Conservation (phyloP, 2,888 invertebrate species). For the Hydrotaea cyrtoneurina region DNA sequence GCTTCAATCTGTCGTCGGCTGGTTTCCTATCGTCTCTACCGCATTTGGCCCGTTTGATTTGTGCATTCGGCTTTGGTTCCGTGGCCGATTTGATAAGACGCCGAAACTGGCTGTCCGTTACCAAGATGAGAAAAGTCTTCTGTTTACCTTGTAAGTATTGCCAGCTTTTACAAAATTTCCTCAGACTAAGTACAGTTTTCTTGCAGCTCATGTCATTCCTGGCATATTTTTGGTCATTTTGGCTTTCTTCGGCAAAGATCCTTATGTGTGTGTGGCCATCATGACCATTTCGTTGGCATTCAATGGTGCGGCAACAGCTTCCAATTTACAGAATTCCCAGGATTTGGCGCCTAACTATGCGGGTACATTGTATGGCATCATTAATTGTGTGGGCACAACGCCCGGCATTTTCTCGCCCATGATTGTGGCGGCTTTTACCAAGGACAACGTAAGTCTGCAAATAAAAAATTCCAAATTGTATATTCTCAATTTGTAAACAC, state of each 20-base stretch:
- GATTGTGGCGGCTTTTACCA: slow-evolving; percentile 83
- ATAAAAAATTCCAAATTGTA: too few species aligned
- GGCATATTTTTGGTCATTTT: slow-evolving; percentile 82
- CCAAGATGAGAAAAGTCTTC: slow-evolving; percentile 85
- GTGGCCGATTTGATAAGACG: slow-evolving; percentile 85
- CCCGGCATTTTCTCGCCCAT: slow-evolving; percentile 88
- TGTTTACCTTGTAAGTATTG: slow-evolving; percentile 83
- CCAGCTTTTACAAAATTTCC: not conserved
- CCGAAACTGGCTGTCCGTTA: slow-evolving; percentile 81
- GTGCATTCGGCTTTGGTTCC: slow-evolving; percentile 87
- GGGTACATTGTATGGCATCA: slow-evolving; percentile 87
- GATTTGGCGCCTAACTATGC: slow-evolving; percentile 89
- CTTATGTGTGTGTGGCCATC: slow-evolving; percentile 84
- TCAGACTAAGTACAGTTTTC: not conserved
- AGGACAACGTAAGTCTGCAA: slow-evolving; percentile 71
- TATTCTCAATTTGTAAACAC: too few species aligned
- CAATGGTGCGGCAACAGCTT: slow-evolving; percentile 84
- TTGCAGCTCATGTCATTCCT: slow-evolving; percentile 83
- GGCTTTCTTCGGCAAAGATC: slow-evolving; percentile 84
- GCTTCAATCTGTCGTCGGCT: slow-evolving; percentile 87
- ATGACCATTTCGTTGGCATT: slow-evolving; percentile 86
- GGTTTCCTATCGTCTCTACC: slow-evolving; percentile 87
- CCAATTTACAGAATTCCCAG: slow-evolving; percentile 85
- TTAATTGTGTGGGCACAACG: slow-evolving; percentile 87
- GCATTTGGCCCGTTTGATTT: slow-evolving; percentile 85